Evolutionary conservation across 2,888 invertebrate species (phyloP), one percentile per base, ranked within the genome.

Genomic region (Junonia oenone): DNA sequence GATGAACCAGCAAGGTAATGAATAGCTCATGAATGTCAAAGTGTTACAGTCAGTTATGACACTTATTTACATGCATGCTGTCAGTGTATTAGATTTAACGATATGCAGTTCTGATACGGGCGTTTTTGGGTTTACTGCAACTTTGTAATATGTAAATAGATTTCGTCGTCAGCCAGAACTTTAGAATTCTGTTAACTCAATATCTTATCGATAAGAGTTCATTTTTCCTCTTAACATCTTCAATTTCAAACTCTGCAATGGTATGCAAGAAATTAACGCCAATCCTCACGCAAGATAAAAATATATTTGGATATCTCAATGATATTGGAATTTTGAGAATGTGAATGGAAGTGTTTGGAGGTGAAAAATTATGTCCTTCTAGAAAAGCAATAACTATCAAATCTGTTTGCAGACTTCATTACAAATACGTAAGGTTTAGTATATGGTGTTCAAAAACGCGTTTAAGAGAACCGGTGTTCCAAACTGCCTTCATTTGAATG

Each of bases 21-120:
- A 55, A 48, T 5, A 8, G 26, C 51, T 55, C 55, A 58, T 58
- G 31, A 58, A 58, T 58, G 29, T 31, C 58, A 58, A 58, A 55
- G 55, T 51, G 55, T 11, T 22, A 19, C 38, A 19, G 49, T 40
- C 51, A 27, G 35, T 37, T 43, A 51, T 46, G 6, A 40, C 35
- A 46, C 43, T 46, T 51, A 38, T 50, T 50, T 46, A 51, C 22
- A 45, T 51, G 45, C 37, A 53, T 22, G 11, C 2, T 55, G 45
- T 47, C 29, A 47, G 17, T 13, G 6, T 38, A 47, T 47, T 53
- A 46, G 45, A 38, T 45, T 29, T 19, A n/a, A 19, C 17, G 38
- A 40, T 40, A 40, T 40, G 38, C 38, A 40, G 6, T 40, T 19
- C 17, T 40, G 38, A 11, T 11, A 8, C 3, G 9, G 19, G 5